A percentile compares a stretch with the other conserved stretches of the same genome.
Evolutionary conservation across 2,888 invertebrate genomes (phyloP).

Genomic region (Eilema sororculum): DNA sequence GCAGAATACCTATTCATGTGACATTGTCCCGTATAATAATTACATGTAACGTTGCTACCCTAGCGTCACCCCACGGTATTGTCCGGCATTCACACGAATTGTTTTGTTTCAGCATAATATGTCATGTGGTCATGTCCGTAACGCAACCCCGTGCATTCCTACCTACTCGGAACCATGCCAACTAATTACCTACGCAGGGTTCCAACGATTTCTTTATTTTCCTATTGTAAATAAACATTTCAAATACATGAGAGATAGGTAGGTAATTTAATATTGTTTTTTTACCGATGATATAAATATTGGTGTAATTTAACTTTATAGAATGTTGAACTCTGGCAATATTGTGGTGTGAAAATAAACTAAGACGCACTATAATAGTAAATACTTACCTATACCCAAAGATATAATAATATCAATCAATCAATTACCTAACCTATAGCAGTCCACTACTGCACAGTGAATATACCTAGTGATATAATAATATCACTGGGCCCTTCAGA

Average conservation of each 20-base stretch:
- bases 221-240: conserved; percentile 40
- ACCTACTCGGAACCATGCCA: conserved; percentile 83
- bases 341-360: no score
- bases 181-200: conserved; percentile 72
- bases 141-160: conserved; percentile 69
- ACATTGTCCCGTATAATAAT: not conserved
- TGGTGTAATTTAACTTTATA: no score
- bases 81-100: conserved; percentile 81
- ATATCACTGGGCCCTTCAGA: no score
- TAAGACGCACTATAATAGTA: no score
- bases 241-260: not conserved
- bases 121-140: conserved; percentile 58
- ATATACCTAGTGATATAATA: no score
- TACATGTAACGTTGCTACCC: conserved; percentile 50
- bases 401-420: no score
- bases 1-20: not conserved
- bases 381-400: no score
- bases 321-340: no score
- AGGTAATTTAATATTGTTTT: not conserved
- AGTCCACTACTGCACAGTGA: no score
- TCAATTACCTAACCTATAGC: no score
- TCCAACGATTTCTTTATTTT: conserved; percentile 53
- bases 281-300: not conserved
- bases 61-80: conserved; percentile 70
- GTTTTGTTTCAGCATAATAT: conserved; percentile 78